These are phyloP conservation scores for Linepithema humile DNA, from an alignment of 1,140 invertebrate genomes.

Conservation along the genomic window DNA sequence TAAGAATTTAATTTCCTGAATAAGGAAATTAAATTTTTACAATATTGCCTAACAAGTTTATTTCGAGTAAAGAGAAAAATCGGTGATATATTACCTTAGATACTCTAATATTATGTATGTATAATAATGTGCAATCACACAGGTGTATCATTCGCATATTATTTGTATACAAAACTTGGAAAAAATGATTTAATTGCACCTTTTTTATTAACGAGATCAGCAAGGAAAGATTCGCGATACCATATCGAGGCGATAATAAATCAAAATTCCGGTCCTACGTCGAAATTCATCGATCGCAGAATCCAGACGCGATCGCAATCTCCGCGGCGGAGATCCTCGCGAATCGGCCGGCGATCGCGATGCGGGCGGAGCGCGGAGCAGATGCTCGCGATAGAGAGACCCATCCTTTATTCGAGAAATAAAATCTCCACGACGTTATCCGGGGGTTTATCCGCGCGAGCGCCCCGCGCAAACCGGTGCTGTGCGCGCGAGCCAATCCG, in stretches of 20 bases:
- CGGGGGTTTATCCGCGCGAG: slow-evolving; percentile 59
- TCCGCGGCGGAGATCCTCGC: slow-evolving; percentile 10
- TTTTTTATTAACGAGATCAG: not conserved
- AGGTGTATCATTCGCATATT: no score
- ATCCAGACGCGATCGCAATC: slow-evolving; percentile 28
- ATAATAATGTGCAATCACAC: not conserved
- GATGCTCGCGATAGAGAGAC: slow-evolving; percentile 58
- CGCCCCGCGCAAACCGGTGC: slow-evolving; percentile 38
- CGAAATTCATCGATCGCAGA: slow-evolving; percentile 22
- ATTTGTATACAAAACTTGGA: no score
- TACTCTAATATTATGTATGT: not conserved
- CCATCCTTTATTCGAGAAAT: slow-evolving; percentile 71
- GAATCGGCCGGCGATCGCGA: slow-evolving; percentile 2
- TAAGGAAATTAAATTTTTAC: not conserved
- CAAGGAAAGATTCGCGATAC: not conserved
- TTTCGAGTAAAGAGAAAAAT: not conserved
- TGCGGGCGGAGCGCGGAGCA: slow-evolving; percentile 11
- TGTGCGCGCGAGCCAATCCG: slow-evolving; percentile 70
- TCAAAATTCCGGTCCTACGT: not conserved
- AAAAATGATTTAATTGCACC: not conserved
- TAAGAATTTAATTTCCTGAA: not conserved
- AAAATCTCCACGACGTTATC: slow-evolving; percentile 70
- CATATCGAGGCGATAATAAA: not conserved
- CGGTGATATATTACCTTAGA: no score
- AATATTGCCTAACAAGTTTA: not conserved